Conservation (phyloP, 2,113 vertebrate genomes). For the Poeciliopsis retropinna region DNA sequence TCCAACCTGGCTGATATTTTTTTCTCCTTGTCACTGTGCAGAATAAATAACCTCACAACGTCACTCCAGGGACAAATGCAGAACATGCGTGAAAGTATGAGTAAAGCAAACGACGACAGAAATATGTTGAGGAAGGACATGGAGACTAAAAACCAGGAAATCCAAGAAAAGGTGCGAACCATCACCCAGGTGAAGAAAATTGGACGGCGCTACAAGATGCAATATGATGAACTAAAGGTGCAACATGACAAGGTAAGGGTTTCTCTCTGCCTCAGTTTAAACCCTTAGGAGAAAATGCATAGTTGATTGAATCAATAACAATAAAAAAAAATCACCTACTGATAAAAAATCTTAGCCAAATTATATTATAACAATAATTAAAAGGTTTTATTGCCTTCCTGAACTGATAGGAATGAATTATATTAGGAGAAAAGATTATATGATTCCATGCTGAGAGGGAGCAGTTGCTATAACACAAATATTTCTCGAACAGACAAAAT, state of each 20-base stretch:
- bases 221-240: slow-evolving; percentile 95
- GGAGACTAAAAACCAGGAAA: slow-evolving; percentile 85
- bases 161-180: slow-evolving; percentile 90
- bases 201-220: slow-evolving; percentile 93
- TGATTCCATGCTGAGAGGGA: background rate
- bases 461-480: background rate
- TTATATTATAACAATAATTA: background rate
- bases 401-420: too few relatives aligned
- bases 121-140: slow-evolving; percentile 87
- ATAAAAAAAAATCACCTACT: background rate
- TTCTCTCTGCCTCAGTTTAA: background rate
- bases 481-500: background rate
- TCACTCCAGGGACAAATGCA: slow-evolving; percentile 89
- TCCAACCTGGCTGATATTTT: background rate
- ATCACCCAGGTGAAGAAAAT: slow-evolving; percentile 98
- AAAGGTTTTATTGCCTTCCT: too few relatives aligned
- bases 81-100: slow-evolving; percentile 84
- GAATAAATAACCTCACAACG: slow-evolving; percentile 84
- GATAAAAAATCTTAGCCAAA: background rate
- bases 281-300: background rate
- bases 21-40: slow-evolving; percentile 49
- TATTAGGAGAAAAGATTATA: background rate
- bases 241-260: slow-evolving; percentile 86
- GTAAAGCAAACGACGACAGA: slow-evolving; percentile 84
- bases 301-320: background rate